phyloP scores from a whole-genome alignment of 1,140 invertebrate genomes.

The Aethina tumida region DNA sequence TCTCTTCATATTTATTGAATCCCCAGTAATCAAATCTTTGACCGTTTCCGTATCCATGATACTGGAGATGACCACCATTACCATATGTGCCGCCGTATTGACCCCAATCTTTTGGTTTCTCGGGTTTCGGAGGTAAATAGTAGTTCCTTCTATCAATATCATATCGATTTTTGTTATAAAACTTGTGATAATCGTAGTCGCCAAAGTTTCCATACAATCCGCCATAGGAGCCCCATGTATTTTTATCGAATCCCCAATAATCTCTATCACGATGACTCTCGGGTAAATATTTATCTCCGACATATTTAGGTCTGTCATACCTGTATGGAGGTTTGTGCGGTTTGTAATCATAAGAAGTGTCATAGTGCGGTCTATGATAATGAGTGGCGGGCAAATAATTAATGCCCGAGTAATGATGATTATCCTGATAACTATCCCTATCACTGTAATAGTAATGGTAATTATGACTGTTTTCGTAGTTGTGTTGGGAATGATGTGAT shows the following conservation, averaged over 20 bases:
- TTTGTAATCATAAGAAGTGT: constrained; percentile 6
- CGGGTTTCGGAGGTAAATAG: constrained; percentile 19
- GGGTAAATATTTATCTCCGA: constrained; percentile 8
- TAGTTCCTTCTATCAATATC: constrained; percentile 18
- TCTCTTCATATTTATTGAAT: constrained; percentile 19
- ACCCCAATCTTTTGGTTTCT: constrained; percentile 26
- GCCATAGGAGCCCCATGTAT: constrained; percentile 34
- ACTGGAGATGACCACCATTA: constrained; percentile 24
- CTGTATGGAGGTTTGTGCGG: constrained; percentile 11
- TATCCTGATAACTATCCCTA: constrained; percentile 14
- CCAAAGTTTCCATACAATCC: constrained; percentile 34
- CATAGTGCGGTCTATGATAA: constrained; percentile 10
- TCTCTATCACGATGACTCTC: constrained; percentile 15
- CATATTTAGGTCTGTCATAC: constrained; percentile 8
- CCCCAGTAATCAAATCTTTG: constrained; percentile 33
- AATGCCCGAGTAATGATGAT: constrained; percentile 11
- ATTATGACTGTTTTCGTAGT: constrained; percentile 17
- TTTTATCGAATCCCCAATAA: constrained; percentile 16
- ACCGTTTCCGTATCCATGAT: constrained; percentile 26
- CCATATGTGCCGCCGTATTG: constrained; percentile 34
- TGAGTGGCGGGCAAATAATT: constrained; percentile 15
- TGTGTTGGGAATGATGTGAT: constrained; percentile 21
- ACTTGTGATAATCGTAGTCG: constrained; percentile 10
- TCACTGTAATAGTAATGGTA: constrained; percentile 20
- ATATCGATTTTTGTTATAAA: constrained; percentile 11